Percentiles rank a stretch among this genome's conserved stretches.
Evolutionary conservation across 2,797 vertebrate genomes (phyloP).

Genomic region (Poeciliopsis gracilis): DNA sequence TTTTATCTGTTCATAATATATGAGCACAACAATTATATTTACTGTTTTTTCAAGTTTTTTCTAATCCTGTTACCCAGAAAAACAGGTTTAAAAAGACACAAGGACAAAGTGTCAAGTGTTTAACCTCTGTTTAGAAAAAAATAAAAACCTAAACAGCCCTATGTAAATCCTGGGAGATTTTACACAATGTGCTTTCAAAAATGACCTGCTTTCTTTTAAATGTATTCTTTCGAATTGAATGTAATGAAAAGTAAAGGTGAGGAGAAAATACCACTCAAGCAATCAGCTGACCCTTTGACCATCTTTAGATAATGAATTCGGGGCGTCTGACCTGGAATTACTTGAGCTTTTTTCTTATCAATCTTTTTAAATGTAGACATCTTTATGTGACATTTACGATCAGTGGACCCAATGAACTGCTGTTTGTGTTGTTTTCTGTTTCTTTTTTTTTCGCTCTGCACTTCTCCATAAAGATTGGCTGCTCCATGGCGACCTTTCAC

Average conservation of each 20-base stretch:
- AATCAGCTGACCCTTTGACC: constrained; percentile 22
- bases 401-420: constrained; percentile 41
- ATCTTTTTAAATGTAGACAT: constrained; percentile 6
- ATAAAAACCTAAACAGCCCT: constrained; percentile 7
- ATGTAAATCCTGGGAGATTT: neutral
- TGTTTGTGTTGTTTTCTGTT: neutral
- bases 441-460: constrained; percentile 22
- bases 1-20: neutral
- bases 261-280: neutral
- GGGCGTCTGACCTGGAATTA: constrained; percentile 6
- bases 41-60: neutral
- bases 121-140: constrained; percentile 16
- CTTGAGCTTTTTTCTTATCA: constrained; percentile 4
- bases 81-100: neutral
- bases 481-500: constrained; percentile 13
- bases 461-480: constrained; percentile 47
- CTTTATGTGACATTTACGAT: constrained; percentile 48
- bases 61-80: neutral
- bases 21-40: neutral
- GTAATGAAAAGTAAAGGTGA: constrained; percentile 8
- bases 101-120: neutral
- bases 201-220: constrained; percentile 4
- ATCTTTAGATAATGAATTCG: constrained; percentile 23
- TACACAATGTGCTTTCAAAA: neutral
- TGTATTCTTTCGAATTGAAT: constrained; percentile 6